phyloP scores from a whole-genome alignment of 2,797 vertebrate genomes.

The Molossus molossus region DNA sequence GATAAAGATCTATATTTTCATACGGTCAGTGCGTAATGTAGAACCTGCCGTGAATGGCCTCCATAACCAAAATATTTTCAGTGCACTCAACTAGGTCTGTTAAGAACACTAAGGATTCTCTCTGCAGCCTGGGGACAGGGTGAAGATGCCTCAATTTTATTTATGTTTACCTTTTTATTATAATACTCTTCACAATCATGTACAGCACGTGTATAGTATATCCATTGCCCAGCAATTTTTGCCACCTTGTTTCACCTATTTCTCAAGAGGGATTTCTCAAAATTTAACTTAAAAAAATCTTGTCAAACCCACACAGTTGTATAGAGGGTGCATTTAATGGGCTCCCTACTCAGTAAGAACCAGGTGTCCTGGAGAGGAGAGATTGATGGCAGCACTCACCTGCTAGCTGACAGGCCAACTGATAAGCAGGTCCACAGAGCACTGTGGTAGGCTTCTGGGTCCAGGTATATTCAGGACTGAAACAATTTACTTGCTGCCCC shows the following conservation, averaged over 20 bases:
- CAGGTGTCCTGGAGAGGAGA: not conserved
- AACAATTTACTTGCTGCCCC: accelerated
- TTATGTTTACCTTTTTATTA: not conserved
- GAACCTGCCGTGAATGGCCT: not conserved
- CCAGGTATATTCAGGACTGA: not conserved
- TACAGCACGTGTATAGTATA: accelerated
- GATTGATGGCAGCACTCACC: not conserved
- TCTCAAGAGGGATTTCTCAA: not conserved
- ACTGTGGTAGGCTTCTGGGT: not conserved
- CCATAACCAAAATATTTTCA: accelerated
- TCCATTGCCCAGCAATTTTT: not conserved
- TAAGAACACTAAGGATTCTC: not conserved
- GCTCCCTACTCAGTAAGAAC: not conserved
- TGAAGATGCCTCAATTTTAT: not conserved
- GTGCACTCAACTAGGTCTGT: not conserved
- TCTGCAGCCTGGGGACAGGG: not conserved
- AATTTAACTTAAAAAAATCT: not conserved
- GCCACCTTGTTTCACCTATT: not conserved
- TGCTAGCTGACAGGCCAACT: not conserved
- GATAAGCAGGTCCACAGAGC: not conserved
- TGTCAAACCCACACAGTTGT: not conserved
- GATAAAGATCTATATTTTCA: not conserved
- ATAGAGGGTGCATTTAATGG: not conserved
- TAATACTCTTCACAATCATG: not conserved
- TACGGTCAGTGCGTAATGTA: not conserved